Base-by-base conservation (phyloP, 2,888 invertebrate genomes). In the Laspeyria flexula region DNA sequence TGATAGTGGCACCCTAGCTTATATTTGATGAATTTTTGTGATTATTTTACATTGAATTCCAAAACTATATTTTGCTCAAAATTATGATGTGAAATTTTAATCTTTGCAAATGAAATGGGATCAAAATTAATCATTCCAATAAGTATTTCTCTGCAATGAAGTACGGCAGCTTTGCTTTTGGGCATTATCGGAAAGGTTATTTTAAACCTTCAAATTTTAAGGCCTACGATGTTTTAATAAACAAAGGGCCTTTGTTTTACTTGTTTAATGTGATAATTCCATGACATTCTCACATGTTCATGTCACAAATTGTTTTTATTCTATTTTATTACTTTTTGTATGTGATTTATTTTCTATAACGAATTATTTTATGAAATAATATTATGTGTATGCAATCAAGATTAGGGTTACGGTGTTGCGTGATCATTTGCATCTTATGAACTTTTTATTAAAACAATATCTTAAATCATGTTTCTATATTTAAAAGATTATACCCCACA, bases 331-430 rank as follows among this genome's bases (percentile, higher is more conserved):
- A 65, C 64, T 59, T 57, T 60, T 39, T 61, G 63, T 59, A 60
- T 61, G 55, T 62, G 54, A 60, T 60, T 64, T 58, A 54, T 63
- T 65, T 70, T 59, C 16, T 55, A 54, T 55, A n/a, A n/a, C n/a
- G n/a, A n/a, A n/a, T n/a, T n/a, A 33, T 55, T 63, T 53, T 50
- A 57, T 59, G 56, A 48, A 62, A 43, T n/a, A n/a, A n/a, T n/a
- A n/a, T n/a, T 44, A 52, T 65, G 46, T 61, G 42, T 66, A 75
- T 78, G 77, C 75, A 79, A 80, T 78, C 55, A 67, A 65, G 62
- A 67, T 65, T 69, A 77, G 71, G 75, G 73, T 78, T 72, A 56
- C 41, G 44, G 51, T 72, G 73, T 58, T 43, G 62, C 69, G 64
- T 74, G 64, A 71, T 72, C 54, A 71, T 60, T 65, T 62, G 65